These are phyloP conservation scores for Marisa cornuarietis DNA, from an alignment of 1,140 invertebrate species.

Conservation along the genomic window DNA sequence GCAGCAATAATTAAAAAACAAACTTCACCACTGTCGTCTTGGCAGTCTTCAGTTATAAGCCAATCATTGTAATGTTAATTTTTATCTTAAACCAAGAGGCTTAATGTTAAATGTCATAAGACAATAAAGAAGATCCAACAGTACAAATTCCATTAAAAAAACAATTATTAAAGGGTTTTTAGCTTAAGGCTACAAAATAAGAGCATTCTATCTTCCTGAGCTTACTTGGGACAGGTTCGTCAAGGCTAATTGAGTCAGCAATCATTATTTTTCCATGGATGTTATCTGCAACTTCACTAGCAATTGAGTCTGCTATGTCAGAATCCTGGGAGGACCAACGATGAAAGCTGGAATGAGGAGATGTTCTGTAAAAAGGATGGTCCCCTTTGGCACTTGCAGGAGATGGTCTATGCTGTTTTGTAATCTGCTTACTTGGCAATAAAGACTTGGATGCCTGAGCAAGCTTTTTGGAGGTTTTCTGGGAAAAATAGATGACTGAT, in stretches of 20 bases:
- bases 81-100: too few species aligned
- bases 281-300: constrained; percentile 37
- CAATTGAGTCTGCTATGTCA: constrained; percentile 37
- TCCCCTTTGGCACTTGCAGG: constrained; percentile 3
- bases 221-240: constrained; percentile 36
- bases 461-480: background rate
- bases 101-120: too few species aligned
- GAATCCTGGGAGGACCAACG: constrained; percentile 34
- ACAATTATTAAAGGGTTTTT: too few species aligned
- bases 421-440: background rate
- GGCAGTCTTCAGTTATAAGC: too few species aligned
- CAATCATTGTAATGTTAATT: too few species aligned
- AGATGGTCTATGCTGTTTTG: constrained; percentile 20
- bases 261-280: constrained; percentile 29
- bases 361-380: constrained; percentile 4
- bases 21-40: too few species aligned
- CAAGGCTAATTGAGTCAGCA: constrained; percentile 30
- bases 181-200: too few species aligned
- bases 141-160: too few species aligned
- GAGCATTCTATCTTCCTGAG: background rate
- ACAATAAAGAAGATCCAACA: too few species aligned
- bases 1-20: too few species aligned
- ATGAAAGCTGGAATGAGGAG: constrained; percentile 19
- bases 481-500: background rate
- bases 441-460: background rate